Evolutionary conservation across 2,888 invertebrate genomes (phyloP).

Genomic region (Parnassius smintheus): DNA sequence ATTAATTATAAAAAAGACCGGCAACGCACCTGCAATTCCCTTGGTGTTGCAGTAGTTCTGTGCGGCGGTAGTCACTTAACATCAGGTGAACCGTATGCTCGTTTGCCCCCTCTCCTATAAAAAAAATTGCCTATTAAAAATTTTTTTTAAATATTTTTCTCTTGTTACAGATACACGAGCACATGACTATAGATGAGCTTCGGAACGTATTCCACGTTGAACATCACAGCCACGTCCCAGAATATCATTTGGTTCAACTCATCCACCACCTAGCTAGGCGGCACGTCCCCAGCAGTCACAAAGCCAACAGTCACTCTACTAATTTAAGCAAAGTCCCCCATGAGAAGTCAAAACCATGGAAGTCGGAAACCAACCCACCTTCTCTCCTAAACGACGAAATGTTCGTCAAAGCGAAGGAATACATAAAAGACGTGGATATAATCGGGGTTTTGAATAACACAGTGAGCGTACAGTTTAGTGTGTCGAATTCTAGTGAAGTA

Average conservation of each 20-base stretch:
- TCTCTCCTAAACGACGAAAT: constrained; percentile 71
- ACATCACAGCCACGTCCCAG: constrained; percentile 88
- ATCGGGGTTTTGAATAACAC: constrained; percentile 70
- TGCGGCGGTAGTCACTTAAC: too few relatives aligned
- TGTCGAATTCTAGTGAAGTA: constrained; percentile 65
- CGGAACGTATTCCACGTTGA: constrained; percentile 92
- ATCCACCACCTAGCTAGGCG: constrained; percentile 81
- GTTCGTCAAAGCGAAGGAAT: constrained; percentile 61
- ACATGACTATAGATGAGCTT: constrained; percentile 92
- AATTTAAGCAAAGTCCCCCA: constrained; percentile 60
- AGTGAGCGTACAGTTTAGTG: constrained; percentile 67
- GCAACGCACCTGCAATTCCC: too few relatives aligned
- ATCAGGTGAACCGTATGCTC: too few relatives aligned
- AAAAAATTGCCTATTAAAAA: too few relatives aligned
- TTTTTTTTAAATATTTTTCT: constrained; percentile 27
- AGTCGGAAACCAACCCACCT: constrained; percentile 56
- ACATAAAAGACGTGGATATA: constrained; percentile 67
- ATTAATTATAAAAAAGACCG: too few relatives aligned
- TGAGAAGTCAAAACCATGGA: constrained; percentile 61
- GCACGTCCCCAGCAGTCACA: constrained; percentile 61
- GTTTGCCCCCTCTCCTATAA: too few relatives aligned
- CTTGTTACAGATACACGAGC: constrained; percentile 90
- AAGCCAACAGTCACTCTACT: constrained; percentile 45
- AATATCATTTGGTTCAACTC: constrained; percentile 91
- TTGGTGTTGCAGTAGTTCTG: too few relatives aligned